Conservation (phyloP, 2,888 invertebrate species). For the Harpalus rubripes region DNA sequence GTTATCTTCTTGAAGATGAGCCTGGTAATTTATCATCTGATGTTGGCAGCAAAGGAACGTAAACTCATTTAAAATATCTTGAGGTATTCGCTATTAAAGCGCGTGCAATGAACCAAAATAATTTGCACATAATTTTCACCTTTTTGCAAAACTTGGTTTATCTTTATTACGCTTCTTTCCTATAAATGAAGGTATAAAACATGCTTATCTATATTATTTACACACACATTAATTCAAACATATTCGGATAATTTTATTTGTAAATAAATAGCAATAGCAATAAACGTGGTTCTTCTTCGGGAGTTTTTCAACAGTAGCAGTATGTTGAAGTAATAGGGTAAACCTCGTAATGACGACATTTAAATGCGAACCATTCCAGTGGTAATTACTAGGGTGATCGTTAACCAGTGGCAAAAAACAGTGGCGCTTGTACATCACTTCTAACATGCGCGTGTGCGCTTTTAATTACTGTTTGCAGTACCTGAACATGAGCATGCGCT, state of each 20-base stretch:
- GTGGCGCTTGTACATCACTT: constrained; percentile 55
- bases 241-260: constrained; percentile 38
- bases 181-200: constrained; percentile 9
- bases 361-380: constrained; percentile 73
- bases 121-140: constrained; percentile 43
- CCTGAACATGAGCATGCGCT: constrained; percentile 26
- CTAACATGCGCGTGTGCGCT: constrained; percentile 30
- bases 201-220: constrained; percentile 48
- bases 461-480: constrained; percentile 56
- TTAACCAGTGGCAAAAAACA: constrained; percentile 61
- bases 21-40: constrained; percentile 24
- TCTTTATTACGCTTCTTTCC: constrained; percentile 11
- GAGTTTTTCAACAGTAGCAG: constrained; percentile 27
- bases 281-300: constrained; percentile 31
- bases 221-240: constrained; percentile 25
- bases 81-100: constrained; percentile 38
- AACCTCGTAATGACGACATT: constrained; percentile 73
- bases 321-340: constrained; percentile 60
- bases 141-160: not conserved
- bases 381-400: constrained; percentile 71
- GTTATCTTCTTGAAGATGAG: constrained; percentile 29
- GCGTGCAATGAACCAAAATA: constrained; percentile 45
- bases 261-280: constrained; percentile 27
- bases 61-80: constrained; percentile 45
- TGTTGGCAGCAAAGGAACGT: constrained; percentile 33